Evolutionary conservation across 2,888 invertebrate genomes (phyloP).

Genomic region (Sphaeridia pumilis): DNA sequence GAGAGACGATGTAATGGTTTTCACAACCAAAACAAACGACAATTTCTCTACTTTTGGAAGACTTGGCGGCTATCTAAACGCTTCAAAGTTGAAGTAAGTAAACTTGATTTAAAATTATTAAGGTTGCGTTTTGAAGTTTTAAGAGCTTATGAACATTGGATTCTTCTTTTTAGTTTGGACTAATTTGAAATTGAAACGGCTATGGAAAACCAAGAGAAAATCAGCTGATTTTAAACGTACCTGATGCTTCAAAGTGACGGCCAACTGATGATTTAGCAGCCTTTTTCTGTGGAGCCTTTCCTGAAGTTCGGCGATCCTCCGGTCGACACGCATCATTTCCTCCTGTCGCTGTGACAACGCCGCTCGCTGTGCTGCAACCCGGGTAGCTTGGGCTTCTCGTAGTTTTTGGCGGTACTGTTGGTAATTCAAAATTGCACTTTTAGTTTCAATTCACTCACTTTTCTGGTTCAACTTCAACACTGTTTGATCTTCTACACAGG

Average conservation of each 20-base stretch:
- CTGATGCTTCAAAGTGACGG: slow-evolving; percentile 38
- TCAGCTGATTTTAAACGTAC: slow-evolving; percentile 19
- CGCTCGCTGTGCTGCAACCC: slow-evolving; percentile 77
- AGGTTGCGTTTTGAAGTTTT: too few relatives aligned
- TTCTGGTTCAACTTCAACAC: too few relatives aligned
- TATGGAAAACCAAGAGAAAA: background rate
- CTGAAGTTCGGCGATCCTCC: slow-evolving; percentile 85
- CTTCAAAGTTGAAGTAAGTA: too few relatives aligned
- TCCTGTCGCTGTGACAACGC: slow-evolving; percentile 77
- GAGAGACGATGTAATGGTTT: too few relatives aligned
- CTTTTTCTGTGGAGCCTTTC: slow-evolving; percentile 79
- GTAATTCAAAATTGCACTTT: too few relatives aligned
- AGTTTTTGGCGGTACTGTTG: slow-evolving; percentile 88
- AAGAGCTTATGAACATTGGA: too few relatives aligned
- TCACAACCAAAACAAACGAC: too few relatives aligned
- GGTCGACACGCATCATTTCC: slow-evolving; percentile 83
- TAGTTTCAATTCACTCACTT: too few relatives aligned
- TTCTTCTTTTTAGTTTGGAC: background rate
- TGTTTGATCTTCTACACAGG: too few relatives aligned
- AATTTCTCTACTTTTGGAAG: too few relatives aligned
- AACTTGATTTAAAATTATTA: too few relatives aligned
- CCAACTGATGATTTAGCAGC: slow-evolving; percentile 64
- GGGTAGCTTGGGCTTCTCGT: slow-evolving; percentile 85
- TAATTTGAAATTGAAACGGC: background rate
- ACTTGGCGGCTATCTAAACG: too few relatives aligned